phyloP scores from a whole-genome alignment of 2,113 vertebrate species.

The Halichoerus grypus region DNA sequence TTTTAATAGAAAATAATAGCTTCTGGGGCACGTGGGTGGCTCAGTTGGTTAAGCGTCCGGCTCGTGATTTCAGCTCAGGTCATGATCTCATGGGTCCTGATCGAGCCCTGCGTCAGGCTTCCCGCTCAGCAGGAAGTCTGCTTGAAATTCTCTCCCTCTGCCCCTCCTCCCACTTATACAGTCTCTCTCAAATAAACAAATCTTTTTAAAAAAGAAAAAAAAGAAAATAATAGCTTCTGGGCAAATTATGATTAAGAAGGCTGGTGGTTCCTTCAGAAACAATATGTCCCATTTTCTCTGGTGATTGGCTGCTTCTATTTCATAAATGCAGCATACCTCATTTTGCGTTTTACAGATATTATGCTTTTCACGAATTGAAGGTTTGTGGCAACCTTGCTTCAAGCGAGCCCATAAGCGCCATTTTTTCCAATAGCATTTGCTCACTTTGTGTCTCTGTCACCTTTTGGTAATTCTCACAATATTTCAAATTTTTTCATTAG shows the following conservation, averaged over 20 bases:
- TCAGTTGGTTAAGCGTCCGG: neutral
- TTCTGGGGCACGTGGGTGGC: neutral
- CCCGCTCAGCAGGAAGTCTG: neutral
- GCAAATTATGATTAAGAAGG: neutral
- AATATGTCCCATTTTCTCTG: neutral
- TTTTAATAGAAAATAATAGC: neutral
- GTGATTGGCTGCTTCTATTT: neutral
- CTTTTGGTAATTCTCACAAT: neutral
- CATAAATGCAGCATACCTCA: neutral
- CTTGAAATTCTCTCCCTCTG: neutral
- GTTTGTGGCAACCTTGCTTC: neutral
- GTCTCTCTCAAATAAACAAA: neutral
- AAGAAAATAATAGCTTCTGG: slow-evolving; percentile 4
- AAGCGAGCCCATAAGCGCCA: neutral
- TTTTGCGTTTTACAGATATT: neutral
- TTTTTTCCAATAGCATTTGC: neutral
- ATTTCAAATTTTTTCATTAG: neutral
- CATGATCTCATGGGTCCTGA: neutral
- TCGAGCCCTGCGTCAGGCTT: neutral
- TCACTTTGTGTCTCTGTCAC: neutral
- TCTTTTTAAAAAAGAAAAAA: neutral
- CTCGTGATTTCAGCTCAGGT: neutral
- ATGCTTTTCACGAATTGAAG: neutral
- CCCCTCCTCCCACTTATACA: neutral
- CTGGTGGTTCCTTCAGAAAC: neutral